Percentiles rank a stretch among this genome's conserved stretches.
Conservation (phyloP, 1,140 invertebrate genomes). For the Pogonus chalceus region DNA sequence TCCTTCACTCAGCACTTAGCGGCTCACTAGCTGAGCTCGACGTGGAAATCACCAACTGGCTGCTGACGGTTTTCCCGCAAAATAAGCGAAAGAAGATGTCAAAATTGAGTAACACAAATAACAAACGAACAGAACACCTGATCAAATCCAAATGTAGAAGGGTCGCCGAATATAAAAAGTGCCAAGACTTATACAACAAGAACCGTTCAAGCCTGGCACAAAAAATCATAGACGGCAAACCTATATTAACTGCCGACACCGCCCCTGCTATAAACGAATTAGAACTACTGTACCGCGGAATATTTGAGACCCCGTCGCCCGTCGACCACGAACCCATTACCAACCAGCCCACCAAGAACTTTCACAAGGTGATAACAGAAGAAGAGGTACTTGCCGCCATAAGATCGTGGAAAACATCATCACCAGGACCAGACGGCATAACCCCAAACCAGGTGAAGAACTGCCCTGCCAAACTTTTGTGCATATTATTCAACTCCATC, state of each 20-base stretch:
- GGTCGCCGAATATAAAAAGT: constrained; percentile 13
- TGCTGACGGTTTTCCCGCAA: neutral
- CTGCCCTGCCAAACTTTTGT: neutral
- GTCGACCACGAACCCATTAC: neutral
- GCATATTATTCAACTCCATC: constrained; percentile 14
- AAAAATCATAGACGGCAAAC: neutral
- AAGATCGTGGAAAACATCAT: constrained; percentile 10
- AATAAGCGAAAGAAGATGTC: neutral
- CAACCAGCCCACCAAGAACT: neutral
- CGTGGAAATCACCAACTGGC: neutral
- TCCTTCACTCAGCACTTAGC: neutral
- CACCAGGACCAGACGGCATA: constrained; percentile 18
- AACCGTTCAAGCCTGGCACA: constrained; percentile 3
- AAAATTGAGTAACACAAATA: neutral
- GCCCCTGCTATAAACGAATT: neutral
- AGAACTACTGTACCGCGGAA: neutral
- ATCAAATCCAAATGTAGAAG: neutral
- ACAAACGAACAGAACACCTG: no score
- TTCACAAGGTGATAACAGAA: neutral
- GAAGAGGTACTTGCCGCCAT: constrained; percentile 9
- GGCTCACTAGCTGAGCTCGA: neutral
- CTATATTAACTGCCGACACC: neutral
- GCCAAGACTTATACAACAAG: constrained; percentile 14
- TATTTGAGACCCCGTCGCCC: neutral
- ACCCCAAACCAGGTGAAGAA: constrained; percentile 12